A percentile compares a stretch with the other conserved stretches of the same genome.
phyloP scores from a whole-genome alignment of 2,113 vertebrate species.

The Anguilla japonica region DNA sequence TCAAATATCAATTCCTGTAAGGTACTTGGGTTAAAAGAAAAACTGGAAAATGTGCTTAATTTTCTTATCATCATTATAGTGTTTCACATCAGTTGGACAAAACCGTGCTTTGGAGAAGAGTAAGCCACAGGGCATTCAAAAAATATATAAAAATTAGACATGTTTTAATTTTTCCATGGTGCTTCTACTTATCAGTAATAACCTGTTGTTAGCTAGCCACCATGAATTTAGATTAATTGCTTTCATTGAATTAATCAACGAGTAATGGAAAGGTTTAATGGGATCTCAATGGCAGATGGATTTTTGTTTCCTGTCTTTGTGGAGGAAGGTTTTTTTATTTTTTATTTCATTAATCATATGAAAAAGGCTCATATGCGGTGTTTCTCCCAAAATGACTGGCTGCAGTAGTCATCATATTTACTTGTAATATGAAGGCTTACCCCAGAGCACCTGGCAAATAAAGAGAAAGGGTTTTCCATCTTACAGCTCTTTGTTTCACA shows the following conservation, averaged over 20 bases:
- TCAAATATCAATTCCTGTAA: no score
- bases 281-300: neutral
- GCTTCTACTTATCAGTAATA: neutral
- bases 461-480: neutral
- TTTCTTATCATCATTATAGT: neutral
- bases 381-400: neutral
- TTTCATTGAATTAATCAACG: neutral
- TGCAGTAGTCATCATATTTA: neutral
- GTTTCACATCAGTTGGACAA: neutral
- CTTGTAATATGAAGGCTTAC: neutral
- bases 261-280: neutral
- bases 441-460: neutral
- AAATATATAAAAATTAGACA: neutral
- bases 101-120: neutral
- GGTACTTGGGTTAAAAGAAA: neutral
- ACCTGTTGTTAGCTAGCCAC: neutral
- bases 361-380: neutral
- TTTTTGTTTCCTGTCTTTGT: neutral
- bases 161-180: neutral
- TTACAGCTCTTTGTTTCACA: neutral
- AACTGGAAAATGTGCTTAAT: neutral
- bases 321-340: neutral
- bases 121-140: neutral
- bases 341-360: neutral
- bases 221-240: neutral